Conservation (phyloP, 64 coral and sea anemone species). For the Astreopora myriophthalma region DNA sequence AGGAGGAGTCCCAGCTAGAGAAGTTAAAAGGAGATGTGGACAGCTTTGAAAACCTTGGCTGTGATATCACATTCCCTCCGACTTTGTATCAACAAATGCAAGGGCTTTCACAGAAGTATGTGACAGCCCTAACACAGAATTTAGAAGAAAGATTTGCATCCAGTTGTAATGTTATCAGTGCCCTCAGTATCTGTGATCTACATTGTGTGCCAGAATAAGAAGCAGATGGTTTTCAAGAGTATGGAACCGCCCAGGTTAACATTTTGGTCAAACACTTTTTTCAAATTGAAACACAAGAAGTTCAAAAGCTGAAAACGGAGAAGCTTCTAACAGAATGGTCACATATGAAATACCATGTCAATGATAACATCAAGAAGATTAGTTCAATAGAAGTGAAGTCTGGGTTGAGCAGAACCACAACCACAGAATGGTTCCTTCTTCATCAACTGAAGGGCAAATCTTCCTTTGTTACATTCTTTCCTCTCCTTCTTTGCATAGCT, state of each 20-base stretch:
- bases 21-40: neutral
- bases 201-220: neutral
- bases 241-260: neutral
- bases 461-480: constrained; percentile 56
- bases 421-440: constrained; percentile 53
- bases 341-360: constrained; percentile 9
- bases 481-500: neutral
- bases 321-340: constrained; percentile 43
- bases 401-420: constrained; percentile 18
- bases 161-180: neutral
- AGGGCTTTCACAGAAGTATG: neutral
- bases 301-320: constrained; percentile 44
- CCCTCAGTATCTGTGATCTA: neutral
- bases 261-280: constrained; percentile 38
- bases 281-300: constrained; percentile 31
- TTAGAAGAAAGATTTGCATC: neutral
- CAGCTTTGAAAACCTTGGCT: neutral
- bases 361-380: constrained; percentile 7
- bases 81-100: neutral
- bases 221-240: too few species aligned
- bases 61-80: neutral
- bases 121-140: neutral
- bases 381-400: constrained; percentile 33
- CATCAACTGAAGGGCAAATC: constrained; percentile 39
- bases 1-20: neutral